A percentile compares a stretch with the other conserved stretches of the same genome.
These are phyloP conservation scores for Pardalotus punctatus DNA, from an alignment of 2,113 vertebrate genomes.

Conservation along the genomic window DNA sequence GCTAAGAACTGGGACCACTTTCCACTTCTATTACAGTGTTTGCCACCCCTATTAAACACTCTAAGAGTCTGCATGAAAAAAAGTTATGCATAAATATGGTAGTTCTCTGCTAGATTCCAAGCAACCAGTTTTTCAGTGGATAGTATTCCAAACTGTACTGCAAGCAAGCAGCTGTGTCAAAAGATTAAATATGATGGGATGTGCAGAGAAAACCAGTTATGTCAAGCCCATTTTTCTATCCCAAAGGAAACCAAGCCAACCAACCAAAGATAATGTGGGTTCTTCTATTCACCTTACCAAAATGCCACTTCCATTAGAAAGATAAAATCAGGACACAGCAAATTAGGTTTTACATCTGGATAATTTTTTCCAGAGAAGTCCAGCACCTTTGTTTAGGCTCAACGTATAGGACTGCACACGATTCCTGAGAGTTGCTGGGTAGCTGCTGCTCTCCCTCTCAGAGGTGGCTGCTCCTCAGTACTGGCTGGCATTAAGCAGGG, in stretches of 20 bases:
- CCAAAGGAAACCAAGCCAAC: background rate
- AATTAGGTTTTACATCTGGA: background rate
- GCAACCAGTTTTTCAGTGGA: background rate
- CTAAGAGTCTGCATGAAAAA: background rate
- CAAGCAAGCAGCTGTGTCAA: background rate
- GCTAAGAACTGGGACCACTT: slow-evolving; percentile 6
- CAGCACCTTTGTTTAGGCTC: background rate
- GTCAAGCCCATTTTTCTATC: background rate
- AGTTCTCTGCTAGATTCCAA: background rate
- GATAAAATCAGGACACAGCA: background rate
- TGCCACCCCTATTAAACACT: background rate
- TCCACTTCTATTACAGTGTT: background rate
- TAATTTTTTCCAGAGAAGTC: background rate
- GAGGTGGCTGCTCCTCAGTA: background rate
- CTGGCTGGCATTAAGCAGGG: background rate
- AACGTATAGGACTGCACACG: background rate
- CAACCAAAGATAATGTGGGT: background rate
- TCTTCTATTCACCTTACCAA: background rate
- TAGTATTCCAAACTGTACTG: background rate
- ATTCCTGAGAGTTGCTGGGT: background rate
- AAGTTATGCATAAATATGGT: background rate
- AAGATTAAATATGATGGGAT: slow-evolving; percentile 4
- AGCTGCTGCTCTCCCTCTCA: background rate
- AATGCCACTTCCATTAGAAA: background rate
- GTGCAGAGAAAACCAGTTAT: background rate